Conservation (phyloP, 2,113 vertebrate species). For the Orycteropus afer region DNA sequence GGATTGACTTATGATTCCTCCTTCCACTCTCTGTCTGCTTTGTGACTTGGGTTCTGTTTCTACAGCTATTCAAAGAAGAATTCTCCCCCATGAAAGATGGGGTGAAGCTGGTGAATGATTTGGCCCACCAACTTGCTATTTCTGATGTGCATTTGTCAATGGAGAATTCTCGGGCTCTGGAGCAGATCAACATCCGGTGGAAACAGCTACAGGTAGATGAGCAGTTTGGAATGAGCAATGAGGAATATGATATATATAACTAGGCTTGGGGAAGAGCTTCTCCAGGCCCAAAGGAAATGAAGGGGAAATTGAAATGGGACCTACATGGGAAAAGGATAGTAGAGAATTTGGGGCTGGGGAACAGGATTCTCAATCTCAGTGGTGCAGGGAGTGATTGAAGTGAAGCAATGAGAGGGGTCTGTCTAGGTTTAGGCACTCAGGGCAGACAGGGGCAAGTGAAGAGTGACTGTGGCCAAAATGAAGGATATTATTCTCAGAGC, state of each 20-base stretch:
- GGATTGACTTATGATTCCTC: slow-evolving; percentile 55
- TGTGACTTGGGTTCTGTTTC: slow-evolving; percentile 13
- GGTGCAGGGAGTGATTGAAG: slow-evolving; percentile 23
- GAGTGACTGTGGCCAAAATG: not conserved
- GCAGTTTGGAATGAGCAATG: not conserved
- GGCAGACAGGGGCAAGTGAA: not conserved
- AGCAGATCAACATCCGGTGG: slow-evolving; percentile 96
- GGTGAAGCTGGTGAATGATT: slow-evolving; percentile 95
- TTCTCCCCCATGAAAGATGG: slow-evolving; percentile 95
- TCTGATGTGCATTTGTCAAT: slow-evolving; percentile 97
- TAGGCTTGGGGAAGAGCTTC: not conserved
- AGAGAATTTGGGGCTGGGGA: not conserved
- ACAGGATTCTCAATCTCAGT: slow-evolving; percentile 20
- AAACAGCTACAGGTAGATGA: slow-evolving; percentile 95
- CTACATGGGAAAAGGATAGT: not conserved
- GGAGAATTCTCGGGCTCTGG: slow-evolving; percentile 94
- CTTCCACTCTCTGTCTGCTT: slow-evolving; percentile 7
- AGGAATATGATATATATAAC: not conserved
- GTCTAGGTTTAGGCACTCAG: not conserved
- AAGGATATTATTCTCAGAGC: not conserved
- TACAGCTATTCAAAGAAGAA: slow-evolving; percentile 96
- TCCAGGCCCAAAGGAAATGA: not conserved
- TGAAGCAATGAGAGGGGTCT: not conserved
- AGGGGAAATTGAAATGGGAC: not conserved
- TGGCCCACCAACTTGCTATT: slow-evolving; percentile 97